A percentile compares a stretch with the other conserved stretches of the same genome.
phyloP scores from a whole-genome alignment of 2,888 invertebrate genomes.

The Sminthurides aquaticus region DNA sequence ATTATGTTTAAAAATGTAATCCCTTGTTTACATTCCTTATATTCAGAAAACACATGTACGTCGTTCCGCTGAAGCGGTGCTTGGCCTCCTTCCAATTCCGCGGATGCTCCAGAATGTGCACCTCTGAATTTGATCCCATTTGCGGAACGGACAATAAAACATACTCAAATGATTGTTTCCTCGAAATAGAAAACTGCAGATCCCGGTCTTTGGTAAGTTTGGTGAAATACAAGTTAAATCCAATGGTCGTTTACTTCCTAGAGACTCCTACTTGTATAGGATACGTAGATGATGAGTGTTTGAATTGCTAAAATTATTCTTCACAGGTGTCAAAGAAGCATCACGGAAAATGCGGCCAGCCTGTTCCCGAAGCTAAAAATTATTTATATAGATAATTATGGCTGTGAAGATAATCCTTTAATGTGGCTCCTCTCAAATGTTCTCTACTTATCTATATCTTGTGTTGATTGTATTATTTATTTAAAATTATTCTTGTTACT shows the following conservation, averaged over 20 bases:
- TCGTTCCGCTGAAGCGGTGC: slow-evolving; percentile 82
- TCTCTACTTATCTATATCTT: background rate
- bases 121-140: slow-evolving; percentile 78
- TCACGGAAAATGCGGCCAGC: slow-evolving; percentile 77
- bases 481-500: too few relatives aligned
- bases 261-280: background rate
- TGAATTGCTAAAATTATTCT: slow-evolving; percentile 4
- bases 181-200: slow-evolving; percentile 84
- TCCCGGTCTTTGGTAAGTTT: slow-evolving; percentile 59
- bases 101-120: slow-evolving; percentile 79
- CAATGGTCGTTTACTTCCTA: too few relatives aligned
- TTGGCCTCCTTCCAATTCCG: slow-evolving; percentile 75
- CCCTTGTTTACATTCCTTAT: too few relatives aligned
- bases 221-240: background rate
- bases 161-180: slow-evolving; percentile 86
- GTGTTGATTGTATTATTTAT: background rate
- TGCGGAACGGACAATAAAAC: slow-evolving; percentile 89
- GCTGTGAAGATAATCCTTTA: background rate
- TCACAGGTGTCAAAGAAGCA: slow-evolving; percentile 60
- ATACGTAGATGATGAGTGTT: too few relatives aligned
- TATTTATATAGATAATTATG: slow-evolving; percentile 61
- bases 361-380: slow-evolving; percentile 70
- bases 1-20: too few relatives aligned
- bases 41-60: slow-evolving; percentile 77
- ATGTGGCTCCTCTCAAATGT: background rate